These are phyloP conservation scores for Ornithorhynchus anatinus DNA, from an alignment of 2,113 vertebrate genomes.

Conservation along the genomic window DNA sequence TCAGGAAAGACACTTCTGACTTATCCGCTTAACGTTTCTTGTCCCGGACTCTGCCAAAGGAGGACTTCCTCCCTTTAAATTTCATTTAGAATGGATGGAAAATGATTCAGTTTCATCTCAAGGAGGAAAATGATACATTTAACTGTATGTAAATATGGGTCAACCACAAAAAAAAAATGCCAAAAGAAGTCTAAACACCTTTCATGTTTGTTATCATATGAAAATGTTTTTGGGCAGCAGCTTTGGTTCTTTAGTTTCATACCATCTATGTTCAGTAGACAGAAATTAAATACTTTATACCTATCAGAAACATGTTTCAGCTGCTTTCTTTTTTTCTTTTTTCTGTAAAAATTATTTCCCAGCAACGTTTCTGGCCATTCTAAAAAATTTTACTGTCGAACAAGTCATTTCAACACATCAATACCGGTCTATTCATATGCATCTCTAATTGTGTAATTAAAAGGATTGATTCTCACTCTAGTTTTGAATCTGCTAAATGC, in stretches of 20 bases:
- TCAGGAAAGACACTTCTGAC: too few relatives aligned
- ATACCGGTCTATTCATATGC: background rate
- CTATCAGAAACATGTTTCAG: background rate
- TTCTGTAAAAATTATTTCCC: background rate
- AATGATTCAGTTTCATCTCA: slow-evolving; percentile 15
- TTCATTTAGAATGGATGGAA: slow-evolving; percentile 10
- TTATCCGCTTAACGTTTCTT: too few relatives aligned
- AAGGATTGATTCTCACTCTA: background rate
- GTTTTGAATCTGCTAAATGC: background rate
- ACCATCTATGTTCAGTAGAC: background rate
- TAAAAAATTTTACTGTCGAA: background rate
- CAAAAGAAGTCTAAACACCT: slow-evolving; percentile 18
- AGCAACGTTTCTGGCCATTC: background rate
- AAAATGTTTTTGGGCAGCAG: background rate
- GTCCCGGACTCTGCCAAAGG: too few relatives aligned
- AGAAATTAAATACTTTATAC: background rate
- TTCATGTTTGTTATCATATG: background rate
- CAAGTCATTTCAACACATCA: background rate
- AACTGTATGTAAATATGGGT: background rate
- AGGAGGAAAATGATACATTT: background rate
- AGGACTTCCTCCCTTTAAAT: too few relatives aligned
- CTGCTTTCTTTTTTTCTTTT: background rate
- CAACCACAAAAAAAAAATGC: background rate
- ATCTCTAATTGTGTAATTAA: background rate
- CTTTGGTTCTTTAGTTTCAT: background rate